Base-by-base conservation (phyloP, 2,888 invertebrate species). In the Hydrotaea cyrtoneurina region DNA sequence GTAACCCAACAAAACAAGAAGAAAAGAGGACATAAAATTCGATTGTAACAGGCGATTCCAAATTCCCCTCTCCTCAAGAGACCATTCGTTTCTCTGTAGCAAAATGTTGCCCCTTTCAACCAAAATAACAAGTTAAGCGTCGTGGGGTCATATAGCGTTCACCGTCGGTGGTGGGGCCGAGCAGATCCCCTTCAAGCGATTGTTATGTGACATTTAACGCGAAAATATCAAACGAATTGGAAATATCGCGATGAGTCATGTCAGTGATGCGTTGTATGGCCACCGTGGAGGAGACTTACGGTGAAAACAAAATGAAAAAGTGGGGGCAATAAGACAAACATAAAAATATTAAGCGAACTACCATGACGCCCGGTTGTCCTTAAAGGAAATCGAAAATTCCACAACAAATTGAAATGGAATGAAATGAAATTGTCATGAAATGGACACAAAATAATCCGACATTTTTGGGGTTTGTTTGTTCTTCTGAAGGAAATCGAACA, bases 221-320 rank as follows among this genome's bases (percentile, higher is more conserved):
- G 39, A 71, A 71, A 50, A 36, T 62, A 59, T 31, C 23, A 78
- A 78, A 72, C 64, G 53, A 78, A 78, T 62, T 72, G 78, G 11
- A 78, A 39, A 59, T 4, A 2, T 46, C 26, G 31, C 13, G 26
- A 59, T 31, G 31, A 31, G 31, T 4, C 31, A 7, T 2, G 31
- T 31, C 59, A 23, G 59, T 59, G 59, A 26, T 4, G 59, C 26
- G 26, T 59, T n/a, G n/a, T n/a, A 13, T 50, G n/a, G 59, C 15
- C 26, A 59, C 2, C 2, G 23, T 26, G 26, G 26, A 4, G 39
- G 3, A 10, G 50, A 15, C 50, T n/a, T n/a, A 5, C 3, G 8
- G n/a, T 64, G 64, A 31, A 31, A 31, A 31, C 31, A 7, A 31
- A 31, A 31, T 31, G 31, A 31, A 31, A 31, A 31, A 31, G 31